Conservation (phyloP, 2,797 vertebrate species). For the Ctenopoma multispine region DNA sequence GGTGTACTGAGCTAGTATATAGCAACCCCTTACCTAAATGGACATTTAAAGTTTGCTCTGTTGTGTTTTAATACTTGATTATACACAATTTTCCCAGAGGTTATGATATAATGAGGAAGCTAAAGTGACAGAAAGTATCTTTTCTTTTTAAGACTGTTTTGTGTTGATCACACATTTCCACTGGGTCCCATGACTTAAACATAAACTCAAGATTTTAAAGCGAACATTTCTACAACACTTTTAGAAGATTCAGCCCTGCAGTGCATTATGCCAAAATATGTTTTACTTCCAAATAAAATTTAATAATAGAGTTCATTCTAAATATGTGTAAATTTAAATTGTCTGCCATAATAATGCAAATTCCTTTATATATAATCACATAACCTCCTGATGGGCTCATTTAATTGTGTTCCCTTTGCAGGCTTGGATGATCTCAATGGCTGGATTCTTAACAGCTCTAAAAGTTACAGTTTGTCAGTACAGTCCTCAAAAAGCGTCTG, state of each 20-base stretch:
- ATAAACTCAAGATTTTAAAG: neutral
- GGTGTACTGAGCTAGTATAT: conserved; percentile 1
- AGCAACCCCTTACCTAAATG: neutral
- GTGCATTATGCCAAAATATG: neutral
- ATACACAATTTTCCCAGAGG: conserved; percentile 5
- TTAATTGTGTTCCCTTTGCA: conserved; percentile 20
- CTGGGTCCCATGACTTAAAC: neutral
- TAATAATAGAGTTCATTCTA: neutral
- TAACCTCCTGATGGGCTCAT: conserved; percentile 29
- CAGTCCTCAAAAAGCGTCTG: conserved; percentile 6
- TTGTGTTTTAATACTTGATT: neutral
- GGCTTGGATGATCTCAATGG: conserved; percentile 25
- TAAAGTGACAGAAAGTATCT: conserved; percentile 1
- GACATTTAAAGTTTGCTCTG: conserved; percentile 11
- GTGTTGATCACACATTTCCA: neutral
- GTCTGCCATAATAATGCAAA: conserved; percentile 17
- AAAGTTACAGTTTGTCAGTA: conserved; percentile 19
- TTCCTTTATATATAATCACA: conserved; percentile 22
- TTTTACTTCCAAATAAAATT: conserved; percentile 5
- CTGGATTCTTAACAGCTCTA: conserved; percentile 4
- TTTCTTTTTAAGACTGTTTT: conserved; percentile 23
- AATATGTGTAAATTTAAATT: conserved; percentile 9
- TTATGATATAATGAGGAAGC: conserved; percentile 19
- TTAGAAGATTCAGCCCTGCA: conserved; percentile 7
- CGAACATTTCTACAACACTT: neutral